phyloP scores from a whole-genome alignment of 1,140 invertebrate species.

The Asobara japonica region DNA sequence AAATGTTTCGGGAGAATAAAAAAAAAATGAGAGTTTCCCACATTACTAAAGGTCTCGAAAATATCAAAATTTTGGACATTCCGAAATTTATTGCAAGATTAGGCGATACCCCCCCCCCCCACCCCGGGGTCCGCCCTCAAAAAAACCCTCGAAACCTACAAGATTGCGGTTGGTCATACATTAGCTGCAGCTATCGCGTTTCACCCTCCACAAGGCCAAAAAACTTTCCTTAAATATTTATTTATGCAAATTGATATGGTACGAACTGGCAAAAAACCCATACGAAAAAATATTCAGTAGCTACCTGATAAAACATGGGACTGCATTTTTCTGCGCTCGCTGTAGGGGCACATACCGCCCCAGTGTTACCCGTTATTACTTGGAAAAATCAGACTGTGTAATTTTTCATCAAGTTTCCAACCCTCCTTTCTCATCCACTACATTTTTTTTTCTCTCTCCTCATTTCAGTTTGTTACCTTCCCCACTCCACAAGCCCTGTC shows the following conservation, averaged over 20 bases:
- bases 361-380: slow-evolving; percentile 2
- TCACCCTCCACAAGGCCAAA: slow-evolving; percentile 17
- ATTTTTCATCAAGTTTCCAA: slow-evolving; percentile 11
- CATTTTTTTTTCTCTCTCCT: slow-evolving; percentile 5
- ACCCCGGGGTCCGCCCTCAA: too few species aligned
- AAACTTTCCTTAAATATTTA: slow-evolving; percentile 40
- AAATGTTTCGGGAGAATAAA: too few species aligned
- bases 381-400: slow-evolving; percentile 15
- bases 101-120: too few species aligned
- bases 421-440: neutral
- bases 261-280: slow-evolving; percentile 5
- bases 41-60: too few species aligned
- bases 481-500: neutral
- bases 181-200: slow-evolving; percentile 29
- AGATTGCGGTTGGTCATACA: slow-evolving; percentile 2
- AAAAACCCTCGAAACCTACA: too few species aligned
- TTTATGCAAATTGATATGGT: slow-evolving; percentile 38
- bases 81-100: too few species aligned
- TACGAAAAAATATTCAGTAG: neutral
- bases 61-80: too few species aligned
- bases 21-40: too few species aligned
- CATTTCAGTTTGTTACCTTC: neutral
- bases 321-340: neutral
- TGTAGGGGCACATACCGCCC: neutral
- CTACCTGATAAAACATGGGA: slow-evolving; percentile 25